phyloP scores from a whole-genome alignment of 2,888 invertebrate species.

The Parnassius glacialis region DNA sequence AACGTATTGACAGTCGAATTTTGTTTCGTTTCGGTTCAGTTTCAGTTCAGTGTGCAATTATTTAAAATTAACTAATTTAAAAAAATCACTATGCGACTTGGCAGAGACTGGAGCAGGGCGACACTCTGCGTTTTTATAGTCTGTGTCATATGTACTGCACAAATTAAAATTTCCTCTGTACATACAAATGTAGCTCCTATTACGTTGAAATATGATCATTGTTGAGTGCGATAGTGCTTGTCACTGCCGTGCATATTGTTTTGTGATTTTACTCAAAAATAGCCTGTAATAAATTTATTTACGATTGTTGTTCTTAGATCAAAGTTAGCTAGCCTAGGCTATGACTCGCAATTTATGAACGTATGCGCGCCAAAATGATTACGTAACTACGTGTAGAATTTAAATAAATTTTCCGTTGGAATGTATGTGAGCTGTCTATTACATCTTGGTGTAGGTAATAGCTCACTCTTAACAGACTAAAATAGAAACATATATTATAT shows the following conservation, averaged over 20 bases:
- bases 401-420: neutral
- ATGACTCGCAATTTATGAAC: neutral
- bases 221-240: neutral
- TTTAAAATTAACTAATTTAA: conserved; percentile 22
- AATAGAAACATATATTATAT: too few species aligned
- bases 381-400: neutral
- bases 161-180: neutral
- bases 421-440: too few species aligned
- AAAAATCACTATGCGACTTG: conserved; percentile 16
- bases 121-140: conserved; percentile 12
- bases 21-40: conserved; percentile 8
- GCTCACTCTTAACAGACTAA: too few species aligned
- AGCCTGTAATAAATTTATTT: conserved; percentile 8
- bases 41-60: conserved; percentile 23
- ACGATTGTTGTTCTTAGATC: conserved; percentile 4
- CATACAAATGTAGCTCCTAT: conserved; percentile 1
- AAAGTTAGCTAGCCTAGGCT: neutral
- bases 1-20: neutral
- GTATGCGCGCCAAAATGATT: conserved; percentile 10
- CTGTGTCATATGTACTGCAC: neutral
- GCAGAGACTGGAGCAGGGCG: conserved; percentile 9
- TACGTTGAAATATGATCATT: neutral
- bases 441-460: too few species aligned
- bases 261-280: conserved; percentile 8
- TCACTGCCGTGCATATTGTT: neutral